Evolutionary conservation across 2,113 vertebrate genomes (phyloP), one percentile per base, ranked within the genome.

Genomic region (Mustela nigripes): DNA sequence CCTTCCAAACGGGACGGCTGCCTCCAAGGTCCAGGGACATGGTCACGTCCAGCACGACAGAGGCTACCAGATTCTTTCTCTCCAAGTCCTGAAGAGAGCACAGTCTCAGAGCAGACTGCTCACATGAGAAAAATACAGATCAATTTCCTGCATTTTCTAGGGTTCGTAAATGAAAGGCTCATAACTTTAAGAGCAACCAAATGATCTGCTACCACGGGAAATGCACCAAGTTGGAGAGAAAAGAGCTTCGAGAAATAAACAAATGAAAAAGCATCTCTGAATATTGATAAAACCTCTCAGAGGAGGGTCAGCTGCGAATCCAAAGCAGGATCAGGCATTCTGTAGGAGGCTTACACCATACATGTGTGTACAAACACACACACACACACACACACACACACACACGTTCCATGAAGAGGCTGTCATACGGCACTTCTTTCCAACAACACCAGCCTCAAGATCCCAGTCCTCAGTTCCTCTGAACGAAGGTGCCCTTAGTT

Each of bases 341-440:
- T 39, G 15, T 5, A 48, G 28, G 60, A 88, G 71, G 67, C 65
- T 33, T 14, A 8, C 22, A 12, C 8, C 0, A 0, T 21, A 21
- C 56, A 58, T 7, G 56, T 19, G 56, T 53, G 16, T 18, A 4
- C 19, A n/a, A 1, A 0, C 45, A 53, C n/a, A 53, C 31, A 11
- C 60, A 26, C 11, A 4, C 28, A 5, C 22, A 0, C 28, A 5
- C 22, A 0, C 28, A 36, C 36, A 5, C 22, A 0, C 45, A 50
- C n/a, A 42, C 31, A 9, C 15, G 45, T 48, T 19, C 65, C 85
- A 26, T 11, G 36, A 24, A 39, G 31, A 84, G 33, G 53, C 12
- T 48, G 16, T 50, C 24, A 62, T 9, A 83, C 42, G 60, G 33
- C 69, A 33, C 12, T 89, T 1, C 60, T 53, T 95, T n/a, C 84